Evolutionary conservation across 2,888 invertebrate genomes (phyloP).

Genomic region (Dynastes grantii): DNA sequence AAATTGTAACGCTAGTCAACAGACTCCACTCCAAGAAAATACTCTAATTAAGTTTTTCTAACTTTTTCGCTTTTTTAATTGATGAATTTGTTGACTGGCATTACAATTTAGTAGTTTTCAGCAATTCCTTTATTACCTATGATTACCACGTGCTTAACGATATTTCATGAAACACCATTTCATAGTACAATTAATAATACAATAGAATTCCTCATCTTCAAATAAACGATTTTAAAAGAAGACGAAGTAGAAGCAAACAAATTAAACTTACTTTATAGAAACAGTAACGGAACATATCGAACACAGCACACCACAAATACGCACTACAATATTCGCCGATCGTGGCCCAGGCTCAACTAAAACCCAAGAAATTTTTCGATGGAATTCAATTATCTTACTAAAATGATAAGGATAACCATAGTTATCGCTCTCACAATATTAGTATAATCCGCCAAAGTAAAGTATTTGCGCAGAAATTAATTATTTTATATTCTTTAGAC

Average conservation of each 20-base stretch:
- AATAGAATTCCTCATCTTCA: neutral
- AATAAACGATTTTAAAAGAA: neutral
- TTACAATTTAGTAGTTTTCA: too few relatives aligned
- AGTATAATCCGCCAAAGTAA: constrained; percentile 4
- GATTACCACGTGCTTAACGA: too few relatives aligned
- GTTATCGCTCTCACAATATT: constrained; percentile 12
- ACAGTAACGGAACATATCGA: neutral
- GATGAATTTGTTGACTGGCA: too few relatives aligned
- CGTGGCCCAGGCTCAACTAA: neutral
- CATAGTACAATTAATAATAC: too few relatives aligned
- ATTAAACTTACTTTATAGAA: neutral
- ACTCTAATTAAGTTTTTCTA: too few relatives aligned
- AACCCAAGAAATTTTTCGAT: constrained; percentile 6
- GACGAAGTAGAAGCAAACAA: neutral
- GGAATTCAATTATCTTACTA: neutral
- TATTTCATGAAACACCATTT: too few relatives aligned
- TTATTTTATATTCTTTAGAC: neutral
- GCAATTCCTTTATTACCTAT: too few relatives aligned
- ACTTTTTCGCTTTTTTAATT: too few relatives aligned
- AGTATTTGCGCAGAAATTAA: constrained; percentile 31
- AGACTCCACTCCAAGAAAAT: too few relatives aligned
- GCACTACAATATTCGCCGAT: neutral
- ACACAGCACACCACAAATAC: neutral
- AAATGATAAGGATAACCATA: constrained; percentile 30
- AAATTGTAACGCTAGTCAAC: too few relatives aligned